Percentiles rank a stretch among this genome's conserved stretches.
These are phyloP conservation scores for Prunella strophiata DNA, from an alignment of 2,797 vertebrate species.

Conservation along the genomic window DNA sequence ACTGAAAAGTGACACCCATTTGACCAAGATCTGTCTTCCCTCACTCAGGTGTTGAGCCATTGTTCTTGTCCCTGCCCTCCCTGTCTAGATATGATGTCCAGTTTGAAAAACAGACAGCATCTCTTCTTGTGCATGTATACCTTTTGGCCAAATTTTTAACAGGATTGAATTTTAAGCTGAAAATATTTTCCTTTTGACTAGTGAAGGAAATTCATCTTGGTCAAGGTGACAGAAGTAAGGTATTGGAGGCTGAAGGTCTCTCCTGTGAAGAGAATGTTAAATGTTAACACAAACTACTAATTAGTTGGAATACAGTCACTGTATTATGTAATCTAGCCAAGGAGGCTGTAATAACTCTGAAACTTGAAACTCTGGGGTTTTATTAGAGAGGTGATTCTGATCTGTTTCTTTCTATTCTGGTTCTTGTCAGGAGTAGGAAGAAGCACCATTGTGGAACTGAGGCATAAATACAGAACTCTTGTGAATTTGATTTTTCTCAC, in stretches of 20 bases:
- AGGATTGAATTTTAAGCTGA: not conserved
- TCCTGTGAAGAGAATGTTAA: not conserved
- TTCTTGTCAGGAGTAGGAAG: not conserved
- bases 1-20: not conserved
- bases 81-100: not conserved
- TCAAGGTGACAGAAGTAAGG: not conserved
- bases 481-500: not conserved
- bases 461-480: not conserved
- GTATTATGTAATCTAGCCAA: not conserved
- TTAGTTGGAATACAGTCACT: not conserved
- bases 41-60: not conserved
- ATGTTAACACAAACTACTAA: not conserved
- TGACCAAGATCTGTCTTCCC: not conserved
- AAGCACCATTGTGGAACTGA: not conserved
- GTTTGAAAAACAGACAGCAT: not conserved
- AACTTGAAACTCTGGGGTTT: not conserved
- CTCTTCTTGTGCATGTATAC: not conserved
- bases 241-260: not conserved
- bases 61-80: not conserved
- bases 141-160: not conserved
- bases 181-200: not conserved
- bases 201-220: not conserved
- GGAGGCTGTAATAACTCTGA: not conserved
- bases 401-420: not conserved
- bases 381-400: not conserved